These are phyloP conservation scores for Bibio marci DNA, from an alignment of 2,888 invertebrate genomes.

Conservation along the genomic window DNA sequence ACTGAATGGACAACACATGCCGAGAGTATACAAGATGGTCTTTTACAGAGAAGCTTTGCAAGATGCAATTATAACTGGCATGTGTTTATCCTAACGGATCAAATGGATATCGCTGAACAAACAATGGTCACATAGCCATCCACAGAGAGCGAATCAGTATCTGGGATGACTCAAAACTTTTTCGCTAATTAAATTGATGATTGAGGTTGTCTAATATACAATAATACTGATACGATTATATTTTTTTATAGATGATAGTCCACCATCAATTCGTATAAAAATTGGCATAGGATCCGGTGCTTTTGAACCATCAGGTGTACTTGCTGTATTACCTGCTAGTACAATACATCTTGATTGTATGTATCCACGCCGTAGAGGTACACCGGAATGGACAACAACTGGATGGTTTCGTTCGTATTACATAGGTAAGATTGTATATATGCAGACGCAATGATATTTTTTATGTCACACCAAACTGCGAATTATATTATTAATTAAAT, in stretches of 20 bases:
- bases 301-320: slow-evolving; percentile 59
- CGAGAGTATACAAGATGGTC: no score
- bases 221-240: no score
- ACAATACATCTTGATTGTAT: slow-evolving; percentile 70
- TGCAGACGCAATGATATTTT: slow-evolving; percentile 8
- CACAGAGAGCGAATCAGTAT: no score
- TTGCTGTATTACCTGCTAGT: slow-evolving; percentile 63
- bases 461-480: slow-evolving; percentile 8
- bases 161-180: no score
- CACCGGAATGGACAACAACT: slow-evolving; percentile 82
- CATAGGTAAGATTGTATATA: slow-evolving; percentile 44
- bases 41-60: no score
- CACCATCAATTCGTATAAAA: slow-evolving; percentile 62
- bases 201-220: no score
- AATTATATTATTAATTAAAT: background rate
- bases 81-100: no score
- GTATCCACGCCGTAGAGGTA: slow-evolving; percentile 54
- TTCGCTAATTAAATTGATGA: no score
- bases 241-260: slow-evolving; percentile 49
- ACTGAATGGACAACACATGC: no score
- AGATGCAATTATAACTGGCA: no score
- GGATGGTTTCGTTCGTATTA: slow-evolving; percentile 60
- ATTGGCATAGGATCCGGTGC: slow-evolving; percentile 64
- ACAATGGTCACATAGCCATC: no score
- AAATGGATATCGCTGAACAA: no score